Conservation (phyloP, 2,888 invertebrate genomes). For the Drosophila buzzatii region DNA sequence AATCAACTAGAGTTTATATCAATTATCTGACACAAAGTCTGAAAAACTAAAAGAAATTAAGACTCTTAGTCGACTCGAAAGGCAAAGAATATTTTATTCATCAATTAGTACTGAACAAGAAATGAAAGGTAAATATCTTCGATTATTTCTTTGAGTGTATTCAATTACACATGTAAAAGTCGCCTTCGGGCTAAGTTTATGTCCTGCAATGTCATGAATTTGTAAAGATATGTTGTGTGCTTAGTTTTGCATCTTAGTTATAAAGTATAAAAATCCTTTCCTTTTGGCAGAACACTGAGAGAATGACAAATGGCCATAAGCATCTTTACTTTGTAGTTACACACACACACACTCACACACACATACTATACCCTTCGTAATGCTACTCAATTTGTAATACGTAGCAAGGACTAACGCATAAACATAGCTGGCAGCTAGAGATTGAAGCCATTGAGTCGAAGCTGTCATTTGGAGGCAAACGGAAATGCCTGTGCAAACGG, state of each 20-base stretch:
- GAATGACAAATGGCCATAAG: constrained; percentile 32
- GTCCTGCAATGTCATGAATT: constrained; percentile 23
- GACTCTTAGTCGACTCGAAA: neutral
- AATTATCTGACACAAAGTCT: neutral
- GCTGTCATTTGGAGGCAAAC: constrained; percentile 40
- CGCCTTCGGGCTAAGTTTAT: constrained; percentile 2
- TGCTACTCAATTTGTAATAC: constrained; percentile 54
- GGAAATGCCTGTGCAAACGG: constrained; percentile 69
- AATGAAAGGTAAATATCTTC: neutral
- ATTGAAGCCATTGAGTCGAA: constrained; percentile 24
- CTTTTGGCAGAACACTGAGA: neutral
- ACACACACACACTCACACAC: neutral
- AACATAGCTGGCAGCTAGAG: constrained; percentile 21
- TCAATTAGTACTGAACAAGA: neutral
- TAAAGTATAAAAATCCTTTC: constrained; percentile 8
- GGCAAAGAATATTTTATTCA: neutral
- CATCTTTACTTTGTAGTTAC: constrained; percentile 16
- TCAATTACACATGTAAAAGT: constrained; percentile 1
- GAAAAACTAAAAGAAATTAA: neutral
- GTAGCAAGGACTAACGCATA: constrained; percentile 33
- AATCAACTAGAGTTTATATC: neutral
- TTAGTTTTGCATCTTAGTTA: constrained; percentile 24
- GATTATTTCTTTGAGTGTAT: constrained; percentile 17
- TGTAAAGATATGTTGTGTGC: constrained; percentile 16
- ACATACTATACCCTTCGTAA: constrained; percentile 13